Evolutionary conservation across 2,888 invertebrate genomes (phyloP), one percentile per base, ranked within the genome.

Genomic region (Pandemis cinnamomeana): DNA sequence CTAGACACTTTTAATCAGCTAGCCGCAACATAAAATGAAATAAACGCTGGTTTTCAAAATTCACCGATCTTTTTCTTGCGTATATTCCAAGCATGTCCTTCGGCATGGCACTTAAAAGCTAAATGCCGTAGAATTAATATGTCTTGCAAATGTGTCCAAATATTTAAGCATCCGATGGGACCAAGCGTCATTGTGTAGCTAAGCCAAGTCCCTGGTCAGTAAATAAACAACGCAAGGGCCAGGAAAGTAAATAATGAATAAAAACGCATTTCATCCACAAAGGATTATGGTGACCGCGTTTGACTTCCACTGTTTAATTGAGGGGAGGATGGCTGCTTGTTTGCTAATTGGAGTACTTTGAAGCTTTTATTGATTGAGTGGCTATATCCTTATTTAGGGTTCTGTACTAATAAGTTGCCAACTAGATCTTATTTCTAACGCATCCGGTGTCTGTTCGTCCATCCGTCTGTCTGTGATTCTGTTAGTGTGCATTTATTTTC

Each of bases 151-250:
- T 58, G 27, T 58, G 10, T 27, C 27, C 48, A 66, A 66, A 66
- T 66, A 66, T 66, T 66, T 66, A 51, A 48, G 27, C 48, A 13
- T 7, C n/a, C n/a, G 51, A 66, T 51, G 48, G 36, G 11, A 63
- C 7, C n/a, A 58, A 20, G 55, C 60, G 13, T 60, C 8, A 44
- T 64, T 64, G 51, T 48, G 48, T 66, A 66, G 51, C 36, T 48
- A 66, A 66, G 64, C 36, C 46, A 20, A 44, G 48, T 51, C 36
- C 64, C 27, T 27, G 63, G 46, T 46, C 20, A 63, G 44, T 46
- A 63, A 46, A 46, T 63, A 63, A 63, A 46, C 46, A 46, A 11
- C 15, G 20, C 10, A 63, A 63, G 44, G 63, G 63, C 6, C 63
- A n/a, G 15, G 44, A 27, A 27, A 20, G 58, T 58, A 27, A 58